A percentile compares a stretch with the other conserved stretches of the same genome.
Conservation (phyloP, 2,113 vertebrate species). For the Pavo muticus region DNA sequence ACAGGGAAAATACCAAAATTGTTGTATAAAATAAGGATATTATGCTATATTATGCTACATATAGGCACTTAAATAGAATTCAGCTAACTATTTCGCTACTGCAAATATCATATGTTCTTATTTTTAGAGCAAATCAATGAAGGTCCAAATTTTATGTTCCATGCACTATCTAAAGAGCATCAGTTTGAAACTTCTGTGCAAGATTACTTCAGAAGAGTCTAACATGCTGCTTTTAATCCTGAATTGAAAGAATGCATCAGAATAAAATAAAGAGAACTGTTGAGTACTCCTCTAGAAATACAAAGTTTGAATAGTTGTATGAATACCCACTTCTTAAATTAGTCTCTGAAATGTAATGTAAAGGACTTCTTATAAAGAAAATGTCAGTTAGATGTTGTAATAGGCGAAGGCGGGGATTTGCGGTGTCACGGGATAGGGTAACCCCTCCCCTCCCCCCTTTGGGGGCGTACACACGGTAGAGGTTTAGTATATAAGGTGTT, state of each 20-base stretch:
- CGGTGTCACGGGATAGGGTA: too few relatives aligned
- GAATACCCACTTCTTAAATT: not conserved
- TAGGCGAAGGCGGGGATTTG: too few relatives aligned
- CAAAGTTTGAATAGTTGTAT: not conserved
- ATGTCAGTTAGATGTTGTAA: not conserved
- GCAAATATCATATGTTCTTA: rapidly evolving
- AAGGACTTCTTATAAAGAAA: not conserved
- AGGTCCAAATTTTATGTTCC: not conserved
- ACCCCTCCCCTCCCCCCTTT: too few relatives aligned
- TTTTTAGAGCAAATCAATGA: not conserved
- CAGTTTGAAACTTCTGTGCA: not conserved
- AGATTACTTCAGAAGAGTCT: not conserved
- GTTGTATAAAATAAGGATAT: not conserved
- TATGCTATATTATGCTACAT: not conserved
- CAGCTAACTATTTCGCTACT: not conserved
- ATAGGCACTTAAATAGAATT: not conserved
- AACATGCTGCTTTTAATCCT: not conserved
- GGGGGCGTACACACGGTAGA: too few relatives aligned
- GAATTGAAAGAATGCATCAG: not conserved
- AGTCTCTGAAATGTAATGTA: not conserved
- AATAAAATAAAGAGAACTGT: not conserved
- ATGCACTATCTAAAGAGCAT: not conserved
- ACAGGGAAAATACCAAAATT: not conserved
- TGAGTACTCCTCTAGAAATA: not conserved
- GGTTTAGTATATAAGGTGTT: too few relatives aligned